Conservation (phyloP, 2,888 invertebrate species). For the Archips crataeganus region DNA sequence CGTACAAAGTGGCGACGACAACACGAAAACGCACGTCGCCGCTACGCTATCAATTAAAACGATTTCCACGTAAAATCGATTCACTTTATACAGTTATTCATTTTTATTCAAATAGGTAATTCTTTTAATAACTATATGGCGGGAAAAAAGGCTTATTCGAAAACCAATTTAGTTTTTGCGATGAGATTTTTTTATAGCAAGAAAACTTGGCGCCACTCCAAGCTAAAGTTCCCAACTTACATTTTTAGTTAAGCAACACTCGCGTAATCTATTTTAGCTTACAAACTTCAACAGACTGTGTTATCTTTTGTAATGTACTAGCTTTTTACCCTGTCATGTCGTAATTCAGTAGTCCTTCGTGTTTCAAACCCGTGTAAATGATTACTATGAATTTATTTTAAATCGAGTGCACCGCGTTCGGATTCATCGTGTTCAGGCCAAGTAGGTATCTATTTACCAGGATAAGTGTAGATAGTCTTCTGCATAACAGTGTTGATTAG, state of each 20-base stretch:
- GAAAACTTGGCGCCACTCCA: conserved; percentile 40
- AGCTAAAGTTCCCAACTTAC: conserved; percentile 37
- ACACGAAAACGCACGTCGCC: too few species aligned
- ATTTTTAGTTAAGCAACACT: conserved; percentile 41
- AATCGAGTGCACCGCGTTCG: background rate
- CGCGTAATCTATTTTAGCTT: conserved; percentile 40
- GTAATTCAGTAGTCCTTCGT: background rate
- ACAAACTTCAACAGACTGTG: conserved; percentile 37
- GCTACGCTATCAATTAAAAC: too few species aligned
- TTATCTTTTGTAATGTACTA: conserved; percentile 34
- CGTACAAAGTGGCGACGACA: too few species aligned
- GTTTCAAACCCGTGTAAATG: background rate
- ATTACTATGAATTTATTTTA: background rate
- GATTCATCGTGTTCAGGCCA: background rate
- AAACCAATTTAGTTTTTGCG: conserved; percentile 28
- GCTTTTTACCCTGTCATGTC: conserved; percentile 2
- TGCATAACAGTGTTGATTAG: too few species aligned
- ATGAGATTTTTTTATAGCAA: conserved; percentile 32
- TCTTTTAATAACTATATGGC: conserved; percentile 13
- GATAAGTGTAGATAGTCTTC: too few species aligned
- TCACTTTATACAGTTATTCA: too few species aligned
- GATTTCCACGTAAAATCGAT: too few species aligned
- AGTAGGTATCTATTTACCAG: too few species aligned
- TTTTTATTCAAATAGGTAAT: background rate
- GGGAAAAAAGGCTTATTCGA: conserved; percentile 18